Evolutionary conservation across 2,888 invertebrate species (phyloP), one percentile per base, ranked within the genome.

Genomic region (Tenthredo livida): DNA sequence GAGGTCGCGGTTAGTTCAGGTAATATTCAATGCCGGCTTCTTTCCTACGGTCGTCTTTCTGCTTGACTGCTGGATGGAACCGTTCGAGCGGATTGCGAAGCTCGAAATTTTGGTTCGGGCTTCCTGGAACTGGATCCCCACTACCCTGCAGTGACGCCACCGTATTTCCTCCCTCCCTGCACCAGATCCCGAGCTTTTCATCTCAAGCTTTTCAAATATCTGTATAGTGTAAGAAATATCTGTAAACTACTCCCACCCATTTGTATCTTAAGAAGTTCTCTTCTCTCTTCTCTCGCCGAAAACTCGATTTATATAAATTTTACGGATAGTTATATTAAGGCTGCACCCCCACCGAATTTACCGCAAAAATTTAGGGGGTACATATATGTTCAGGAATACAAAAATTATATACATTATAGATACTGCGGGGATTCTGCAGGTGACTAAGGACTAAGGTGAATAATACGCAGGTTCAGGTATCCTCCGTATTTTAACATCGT

Each of bases 111-210:
- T 37, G 78, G 37, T 58, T 78, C 61, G 40, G 25, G 50, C 7
- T 58, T 78, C 78, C 78, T 61, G 78, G 78, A 78, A 78, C 78
- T 58, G 78, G 78, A 78, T 61, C 78, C 78, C 78, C 77, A 77
- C 78, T 40, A 58, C 78, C 78, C 12, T 37, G 50, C 17, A 54
- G n/a, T 61, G 54, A 78, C 58, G 78, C 40, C 58, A 58, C n/a
- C n/a, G 10, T 29, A 10, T 47, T 61, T 61, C 7, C 37, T 40
- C 61, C 47, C 10, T 33, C 37, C 78, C 33, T n/a, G 54, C 17
- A 54, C 58, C 50, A 25, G 25, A 77, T 43, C 43, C n/a, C 40
- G 54, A 50, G 77, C 77, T 77, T 61, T n/a, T 50, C 29, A 50
- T 15, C 75, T 77, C 29, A n/a, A 21, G 12, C 43, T 10, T 73